A percentile compares a stretch with the other conserved stretches of the same genome.
Evolutionary conservation across 2,113 vertebrate genomes (phyloP).

Genomic region (Aphyosemion australe): DNA sequence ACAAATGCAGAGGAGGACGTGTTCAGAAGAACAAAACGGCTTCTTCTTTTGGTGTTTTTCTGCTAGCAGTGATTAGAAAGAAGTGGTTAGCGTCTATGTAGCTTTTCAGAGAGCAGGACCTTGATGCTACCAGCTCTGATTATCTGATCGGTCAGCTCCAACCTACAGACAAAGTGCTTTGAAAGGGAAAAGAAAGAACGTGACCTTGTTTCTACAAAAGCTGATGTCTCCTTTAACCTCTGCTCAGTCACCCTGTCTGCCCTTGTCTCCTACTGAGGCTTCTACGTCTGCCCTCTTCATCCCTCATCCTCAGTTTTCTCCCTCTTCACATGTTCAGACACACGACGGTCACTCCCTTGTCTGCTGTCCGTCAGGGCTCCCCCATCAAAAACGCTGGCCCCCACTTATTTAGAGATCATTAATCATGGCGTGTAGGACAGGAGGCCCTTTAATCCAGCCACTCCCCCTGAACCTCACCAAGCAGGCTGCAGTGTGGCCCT

Average conservation of each 20-base stretch:
- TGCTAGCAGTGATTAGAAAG: constrained; percentile 65
- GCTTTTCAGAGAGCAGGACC: constrained; percentile 11
- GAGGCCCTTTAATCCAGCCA: constrained; percentile 84
- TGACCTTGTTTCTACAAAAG: constrained; percentile 47
- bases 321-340: constrained; percentile 60
- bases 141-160: constrained; percentile 34
- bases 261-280: constrained; percentile 50
- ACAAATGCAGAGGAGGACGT: constrained; percentile 28
- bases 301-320: constrained; percentile 46
- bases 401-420: constrained; percentile 82
- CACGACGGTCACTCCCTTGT: constrained; percentile 54
- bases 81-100: constrained; percentile 42
- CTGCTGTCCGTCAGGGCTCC: constrained; percentile 72
- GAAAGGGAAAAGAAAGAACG: constrained; percentile 58
- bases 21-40: constrained; percentile 36
- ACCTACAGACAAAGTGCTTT: constrained; percentile 42
- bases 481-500: constrained; percentile 51
- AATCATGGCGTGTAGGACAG: constrained; percentile 86
- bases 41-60: constrained; percentile 36
- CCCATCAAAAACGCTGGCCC: constrained; percentile 74
- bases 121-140: constrained; percentile 24
- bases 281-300: constrained; percentile 53
- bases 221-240: constrained; percentile 59
- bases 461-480: constrained; percentile 63
- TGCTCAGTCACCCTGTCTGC: constrained; percentile 45